Base-by-base conservation (phyloP, 2,888 invertebrate species). In the Zeuzera pyrina region DNA sequence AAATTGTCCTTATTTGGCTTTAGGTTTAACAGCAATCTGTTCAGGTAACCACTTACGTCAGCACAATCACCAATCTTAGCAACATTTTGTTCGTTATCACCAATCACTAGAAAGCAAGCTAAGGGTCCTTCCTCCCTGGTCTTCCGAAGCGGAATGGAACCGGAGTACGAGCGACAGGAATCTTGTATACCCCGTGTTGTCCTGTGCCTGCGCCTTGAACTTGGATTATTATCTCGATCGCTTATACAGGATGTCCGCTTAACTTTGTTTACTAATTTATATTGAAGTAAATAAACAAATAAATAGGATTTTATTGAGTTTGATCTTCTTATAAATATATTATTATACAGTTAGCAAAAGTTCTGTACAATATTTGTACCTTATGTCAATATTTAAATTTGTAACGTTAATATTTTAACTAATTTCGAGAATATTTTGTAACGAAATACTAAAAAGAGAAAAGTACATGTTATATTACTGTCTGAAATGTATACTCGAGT, bases 151-250 rank as follows among this genome's bases (percentile, higher is more conserved):
- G 60, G 67, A 78, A 67, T 77, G 78, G 64, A 49, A 49, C 51
- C 51, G 53, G 50, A 51, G 59, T 54, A 63, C 67, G 59, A 57
- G 58, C 54, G 53, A 41, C 61, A 44, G 67, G 68, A 68, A 66
- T 64, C 70, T 77, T 73, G 74, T 78, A 76, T 70, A 74, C 61
- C 54, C 55, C 59, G 54, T 54, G 57, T 62, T 58, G 57, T 47
- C 58, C 64, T 67, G 65, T 71, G 67, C 70, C 70, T 66, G 65
- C 49, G 65, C 61, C 71, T 77, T 81, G 74, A 81, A 78, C 83
- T 77, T 78, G 78, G 76, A 76, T 77, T 78, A 36, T 40, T 79
- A 79, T 81, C 81, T 79, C 76, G 67, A 72, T 72, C 61, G 55
- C 43, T 36, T 58, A 46, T 59, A 81, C 67, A 74, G 73, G 52